Evolutionary conservation across 2,888 invertebrate species (phyloP).

Genomic region (Spilosoma lubricipeda): DNA sequence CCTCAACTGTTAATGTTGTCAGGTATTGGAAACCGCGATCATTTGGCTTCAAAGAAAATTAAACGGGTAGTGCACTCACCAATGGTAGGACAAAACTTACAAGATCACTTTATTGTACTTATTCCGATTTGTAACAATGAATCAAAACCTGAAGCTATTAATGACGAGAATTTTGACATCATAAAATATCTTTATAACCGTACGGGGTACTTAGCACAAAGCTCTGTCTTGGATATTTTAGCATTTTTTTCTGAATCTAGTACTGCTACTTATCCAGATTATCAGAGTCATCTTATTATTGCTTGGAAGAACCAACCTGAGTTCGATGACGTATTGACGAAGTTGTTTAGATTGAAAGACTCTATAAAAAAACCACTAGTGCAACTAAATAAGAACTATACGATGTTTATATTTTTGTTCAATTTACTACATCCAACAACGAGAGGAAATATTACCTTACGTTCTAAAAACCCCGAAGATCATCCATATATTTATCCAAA

Average conservation of each 20-base stretch:
- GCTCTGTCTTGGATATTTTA: conserved; percentile 83
- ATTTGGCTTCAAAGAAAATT: conserved; percentile 69
- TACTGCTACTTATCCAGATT: conserved; percentile 65
- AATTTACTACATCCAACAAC: conserved; percentile 30
- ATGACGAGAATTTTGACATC: conserved; percentile 60
- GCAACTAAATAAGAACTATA: conserved; percentile 17
- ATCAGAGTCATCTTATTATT: conserved; percentile 57
- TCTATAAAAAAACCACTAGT: conserved; percentile 28
- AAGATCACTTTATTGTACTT: conserved; percentile 80
- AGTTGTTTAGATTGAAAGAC: conserved; percentile 51
- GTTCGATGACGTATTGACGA: neutral
- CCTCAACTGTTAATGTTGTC: conserved; percentile 82
- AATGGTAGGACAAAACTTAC: conserved; percentile 82
- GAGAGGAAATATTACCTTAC: conserved; percentile 27
- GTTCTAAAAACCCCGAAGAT: conserved; percentile 22
- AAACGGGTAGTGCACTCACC: conserved; percentile 68
- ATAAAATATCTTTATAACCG: conserved; percentile 81
- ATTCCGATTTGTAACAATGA: conserved; percentile 65
- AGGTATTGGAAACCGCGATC: conserved; percentile 78
- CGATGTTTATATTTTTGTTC: conserved; percentile 17
- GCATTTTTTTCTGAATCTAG: conserved; percentile 61
- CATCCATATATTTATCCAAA: conserved; percentile 29
- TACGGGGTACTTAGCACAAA: conserved; percentile 80
- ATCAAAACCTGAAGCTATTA: conserved; percentile 55
- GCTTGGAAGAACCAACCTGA: conserved; percentile 63